Evolutionary conservation across 2,797 vertebrate genomes (phyloP), one percentile per base, ranked within the genome.

Genomic region (Etheostoma nigrum): DNA sequence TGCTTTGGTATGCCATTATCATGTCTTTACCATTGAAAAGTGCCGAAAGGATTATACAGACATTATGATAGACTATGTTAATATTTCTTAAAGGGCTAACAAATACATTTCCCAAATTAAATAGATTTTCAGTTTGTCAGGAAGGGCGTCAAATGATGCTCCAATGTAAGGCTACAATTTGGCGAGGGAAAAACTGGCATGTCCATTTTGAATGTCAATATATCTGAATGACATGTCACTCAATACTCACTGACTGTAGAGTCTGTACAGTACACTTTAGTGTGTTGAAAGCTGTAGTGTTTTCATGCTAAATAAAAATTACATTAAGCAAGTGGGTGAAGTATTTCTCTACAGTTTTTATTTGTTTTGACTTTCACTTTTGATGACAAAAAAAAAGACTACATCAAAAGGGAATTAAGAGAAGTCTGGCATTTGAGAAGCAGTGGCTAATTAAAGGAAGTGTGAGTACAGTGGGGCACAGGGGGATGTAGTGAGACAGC

Each of bases 371-470:
- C 10, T 42, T n/a, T 25, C 2, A 47, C 1, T 6, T 74, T 30
- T 16, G 36, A 64, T 14, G 27, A 74, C 62, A 10, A 63, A 18
- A 48, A 18, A 48, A 33, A 14, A 15, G 1, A 8, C 54, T n/a
- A 7, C 44, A 40, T 52, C 1, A 70, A 18, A 63, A 4, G 7
- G 3, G 61, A 0, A 58, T 30, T 3, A 4, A 40, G 23, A 8
- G 1, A 58, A 66, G 1, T 53, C 14, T 71, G 27, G 47, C 10
- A 1, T 60, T 48, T 52, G 36, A 30, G 10, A 60, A 25, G 19
- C 5, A 57, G 18, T 6, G 0, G 4, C 3, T 14, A 4, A 9
- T 27, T 63, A 14, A 61, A 52, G 78, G 81, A 88, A 86, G 73
- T 73, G 62, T 79, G 44, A 85, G 15, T 3, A 2, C 8, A 18